Evolutionary conservation across 2,888 invertebrate genomes (phyloP).

Genomic region (Abrostola triplasia): DNA sequence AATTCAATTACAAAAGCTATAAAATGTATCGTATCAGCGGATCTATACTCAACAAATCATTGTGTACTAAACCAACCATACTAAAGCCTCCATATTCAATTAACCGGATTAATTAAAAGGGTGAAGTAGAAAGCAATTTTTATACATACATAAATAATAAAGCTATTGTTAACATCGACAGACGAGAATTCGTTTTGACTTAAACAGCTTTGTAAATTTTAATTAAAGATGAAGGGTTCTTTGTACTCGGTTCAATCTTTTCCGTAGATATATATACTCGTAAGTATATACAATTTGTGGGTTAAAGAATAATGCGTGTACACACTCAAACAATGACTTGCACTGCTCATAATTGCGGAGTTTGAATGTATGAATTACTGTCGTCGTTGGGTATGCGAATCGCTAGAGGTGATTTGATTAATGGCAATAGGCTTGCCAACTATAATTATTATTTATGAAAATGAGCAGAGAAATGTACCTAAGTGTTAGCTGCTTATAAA

Average conservation of each 20-base stretch:
- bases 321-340: too few relatives aligned
- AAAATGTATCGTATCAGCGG: slow-evolving; percentile 42
- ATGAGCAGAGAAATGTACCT: too few relatives aligned
- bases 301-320: too few relatives aligned
- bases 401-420: too few relatives aligned
- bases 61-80: slow-evolving; percentile 31
- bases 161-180: slow-evolving; percentile 37
- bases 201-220: slow-evolving; percentile 69
- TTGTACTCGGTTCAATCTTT: slow-evolving; percentile 39
- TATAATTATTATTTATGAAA: too few relatives aligned
- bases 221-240: slow-evolving; percentile 69
- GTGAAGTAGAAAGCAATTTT: slow-evolving; percentile 63
- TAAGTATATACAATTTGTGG: too few relatives aligned
- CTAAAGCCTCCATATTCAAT: slow-evolving; percentile 36
- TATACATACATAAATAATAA: slow-evolving; percentile 64
- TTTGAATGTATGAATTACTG: too few relatives aligned
- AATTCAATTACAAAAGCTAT: slow-evolving; percentile 47
- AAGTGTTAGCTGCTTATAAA: too few relatives aligned
- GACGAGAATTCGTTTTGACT: slow-evolving; percentile 36
- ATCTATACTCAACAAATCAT: slow-evolving; percentile 40
- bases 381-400: too few relatives aligned
- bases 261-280: too few relatives aligned
- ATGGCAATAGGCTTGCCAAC: too few relatives aligned
- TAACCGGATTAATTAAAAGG: slow-evolving; percentile 62
- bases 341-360: too few relatives aligned